Conservation (phyloP, 2,888 invertebrate genomes). For the Ornithoptera priamus region DNA sequence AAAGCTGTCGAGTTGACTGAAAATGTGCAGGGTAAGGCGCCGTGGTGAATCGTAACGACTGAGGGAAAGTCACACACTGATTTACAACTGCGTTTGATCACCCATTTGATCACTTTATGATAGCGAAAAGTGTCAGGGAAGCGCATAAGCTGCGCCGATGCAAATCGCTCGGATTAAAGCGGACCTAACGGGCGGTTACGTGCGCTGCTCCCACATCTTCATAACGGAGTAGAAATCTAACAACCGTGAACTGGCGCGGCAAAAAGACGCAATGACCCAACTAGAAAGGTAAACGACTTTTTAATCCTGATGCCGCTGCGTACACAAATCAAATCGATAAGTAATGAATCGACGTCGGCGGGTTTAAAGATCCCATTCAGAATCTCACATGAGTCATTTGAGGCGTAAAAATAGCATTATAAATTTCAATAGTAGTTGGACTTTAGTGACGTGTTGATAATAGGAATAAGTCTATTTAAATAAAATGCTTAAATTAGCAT, state of each 20-base stretch:
- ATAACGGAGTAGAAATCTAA: constrained; percentile 64
- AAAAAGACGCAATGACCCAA: constrained; percentile 35
- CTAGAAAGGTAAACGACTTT: constrained; percentile 60
- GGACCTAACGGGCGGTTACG: constrained; percentile 55
- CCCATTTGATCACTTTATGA: constrained; percentile 79
- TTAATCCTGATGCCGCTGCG: constrained; percentile 43
- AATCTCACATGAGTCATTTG: constrained; percentile 70
- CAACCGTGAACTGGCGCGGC: constrained; percentile 44
- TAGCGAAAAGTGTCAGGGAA: constrained; percentile 71
- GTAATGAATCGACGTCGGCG: constrained; percentile 46
- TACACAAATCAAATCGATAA: constrained; percentile 31
- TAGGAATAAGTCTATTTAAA: constrained; percentile 77
- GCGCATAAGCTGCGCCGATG: constrained; percentile 68
- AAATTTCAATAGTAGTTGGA: constrained; percentile 69
- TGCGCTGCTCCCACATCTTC: constrained; percentile 48
- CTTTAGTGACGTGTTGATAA: constrained; percentile 62
- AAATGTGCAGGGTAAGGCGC: constrained; percentile 51
- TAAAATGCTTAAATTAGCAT: constrained; percentile 70
- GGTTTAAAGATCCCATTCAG: constrained; percentile 61
- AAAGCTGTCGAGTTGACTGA: constrained; percentile 64
- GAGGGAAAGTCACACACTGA: constrained; percentile 67
- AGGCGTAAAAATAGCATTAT: constrained; percentile 73
- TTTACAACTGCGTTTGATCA: constrained; percentile 69
- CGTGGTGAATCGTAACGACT: constrained; percentile 70
- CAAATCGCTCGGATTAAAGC: constrained; percentile 64